These are phyloP conservation scores for Gymnocephalus cernua DNA, from an alignment of 2,113 vertebrate species.

Conservation along the genomic window DNA sequence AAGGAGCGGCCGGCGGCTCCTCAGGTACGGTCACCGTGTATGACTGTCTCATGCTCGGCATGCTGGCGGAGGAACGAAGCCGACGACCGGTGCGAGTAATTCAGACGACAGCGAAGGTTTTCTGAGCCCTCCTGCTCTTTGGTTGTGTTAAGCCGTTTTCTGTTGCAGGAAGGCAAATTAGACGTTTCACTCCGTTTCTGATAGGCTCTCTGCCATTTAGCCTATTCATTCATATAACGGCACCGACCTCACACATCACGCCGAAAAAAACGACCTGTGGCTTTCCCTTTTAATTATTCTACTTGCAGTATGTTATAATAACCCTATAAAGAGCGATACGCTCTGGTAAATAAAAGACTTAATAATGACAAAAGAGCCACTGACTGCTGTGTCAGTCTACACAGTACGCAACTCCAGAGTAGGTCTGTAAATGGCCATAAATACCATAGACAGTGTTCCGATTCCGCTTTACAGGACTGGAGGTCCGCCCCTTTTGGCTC, in stretches of 20 bases:
- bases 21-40: conserved; percentile 94
- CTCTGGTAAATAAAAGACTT: not conserved
- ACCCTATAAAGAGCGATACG: not conserved
- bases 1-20: conserved; percentile 86
- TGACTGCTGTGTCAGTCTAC: not conserved
- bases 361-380: not conserved
- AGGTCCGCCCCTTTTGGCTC: conserved; percentile 55
- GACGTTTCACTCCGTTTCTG: not conserved
- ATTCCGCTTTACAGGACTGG: conserved; percentile 23
- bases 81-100: not conserved
- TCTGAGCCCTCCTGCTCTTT: conserved; percentile 3
- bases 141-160: not conserved
- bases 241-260: conserved; percentile 15
- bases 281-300: not conserved
- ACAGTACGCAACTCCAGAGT: not conserved
- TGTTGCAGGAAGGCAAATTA: not conserved
- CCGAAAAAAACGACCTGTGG: conserved; percentile 25
- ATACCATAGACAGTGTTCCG: not conserved
- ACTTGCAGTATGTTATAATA: not conserved
- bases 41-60: conserved; percentile 90
- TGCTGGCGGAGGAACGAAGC: conserved; percentile 50
- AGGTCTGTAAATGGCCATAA: conserved; percentile 9
- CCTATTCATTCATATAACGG: conserved; percentile 43
- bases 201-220: conserved; percentile 31
- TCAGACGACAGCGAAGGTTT: not conserved